Base-by-base conservation (phyloP, 2,113 vertebrate species). In the Sterrhoptilus dennistouni region DNA sequence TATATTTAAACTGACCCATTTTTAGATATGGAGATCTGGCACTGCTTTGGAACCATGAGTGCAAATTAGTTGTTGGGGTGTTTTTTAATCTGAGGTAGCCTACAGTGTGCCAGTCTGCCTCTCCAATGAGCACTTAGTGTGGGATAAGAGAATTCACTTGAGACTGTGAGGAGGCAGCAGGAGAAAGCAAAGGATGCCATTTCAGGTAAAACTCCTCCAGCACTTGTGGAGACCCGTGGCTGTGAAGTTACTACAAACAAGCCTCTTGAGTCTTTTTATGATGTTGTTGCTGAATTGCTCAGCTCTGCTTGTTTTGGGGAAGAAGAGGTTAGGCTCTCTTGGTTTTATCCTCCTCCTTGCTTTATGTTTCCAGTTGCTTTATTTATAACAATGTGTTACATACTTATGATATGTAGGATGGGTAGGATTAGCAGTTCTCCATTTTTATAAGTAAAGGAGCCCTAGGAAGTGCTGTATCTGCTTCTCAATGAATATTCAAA, bases 1-100 rank as follows among this genome's bases (percentile, higher is more conserved):
- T 76, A 27, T 53, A 45, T 85, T 85, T 85, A 91, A 96, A 65
- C 24, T 42, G 63, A 91, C 36, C 86, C 49, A 79, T 70, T 90
- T 93, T 92, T 86, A 83, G 80, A 47, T 68, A 28, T 1, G 29
- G 66, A 68, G 50, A 89, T 42, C 47, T 91, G 81, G 50, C 63
- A 63, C 47, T 81, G 38, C 85, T 80, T 89, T 83, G 54, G 23
- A 25, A 21, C 40, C 14, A 31, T 65, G 28, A 42, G 14, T 94
- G 74, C 91, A 61, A 76, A 25, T 80, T 78, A 69, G n/a, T 60
- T 85, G 38, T 31, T 85, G 44, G 24, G 9, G 0, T 13, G 47
- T 40, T 86, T 68, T 89, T 74, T 16, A 35, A 57, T 82, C 68
- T 83, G 57, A 85, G 64, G 84, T 79, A 49, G 42, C 42, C 63